A percentile compares a stretch with the other conserved stretches of the same genome.
These are phyloP conservation scores for Hesperia comma DNA, from an alignment of 2,888 invertebrate genomes.

Conservation along the genomic window DNA sequence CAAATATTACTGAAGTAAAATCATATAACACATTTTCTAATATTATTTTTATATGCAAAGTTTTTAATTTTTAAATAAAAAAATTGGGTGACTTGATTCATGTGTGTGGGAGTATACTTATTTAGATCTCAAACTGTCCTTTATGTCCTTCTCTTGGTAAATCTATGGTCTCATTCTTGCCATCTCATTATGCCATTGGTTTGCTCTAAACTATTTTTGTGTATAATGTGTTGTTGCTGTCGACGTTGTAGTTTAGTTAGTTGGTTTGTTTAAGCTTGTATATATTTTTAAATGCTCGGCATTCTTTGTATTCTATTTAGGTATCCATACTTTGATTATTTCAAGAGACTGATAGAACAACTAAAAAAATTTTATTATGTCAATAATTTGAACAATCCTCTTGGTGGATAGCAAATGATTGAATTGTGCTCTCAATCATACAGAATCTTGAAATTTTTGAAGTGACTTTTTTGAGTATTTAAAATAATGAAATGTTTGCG, in stretches of 20 bases:
- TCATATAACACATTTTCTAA: too few species aligned
- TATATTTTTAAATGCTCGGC: slow-evolving; percentile 47
- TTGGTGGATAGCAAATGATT: background rate
- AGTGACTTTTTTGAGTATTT: slow-evolving; percentile 10
- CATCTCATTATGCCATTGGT: slow-evolving; percentile 27
- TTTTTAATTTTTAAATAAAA: too few species aligned
- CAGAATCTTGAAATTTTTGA: slow-evolving; percentile 10
- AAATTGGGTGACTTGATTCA: too few species aligned
- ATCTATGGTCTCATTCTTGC: slow-evolving; percentile 27
- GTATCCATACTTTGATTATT: slow-evolving; percentile 22
- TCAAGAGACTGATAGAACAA: slow-evolving; percentile 7
- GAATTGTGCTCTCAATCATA: slow-evolving; percentile 2
- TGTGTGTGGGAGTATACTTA: too few species aligned
- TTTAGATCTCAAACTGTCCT: too few species aligned
- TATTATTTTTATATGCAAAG: too few species aligned
- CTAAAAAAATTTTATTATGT: background rate
- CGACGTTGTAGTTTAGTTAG: slow-evolving; percentile 45
- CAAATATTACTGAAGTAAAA: too few species aligned
- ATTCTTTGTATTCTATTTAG: slow-evolving; percentile 42
- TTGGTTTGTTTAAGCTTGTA: slow-evolving; percentile 43
- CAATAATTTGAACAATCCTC: background rate
- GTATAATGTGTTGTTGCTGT: slow-evolving; percentile 45
- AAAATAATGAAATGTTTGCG: slow-evolving; percentile 7
- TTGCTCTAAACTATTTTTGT: slow-evolving; percentile 25
- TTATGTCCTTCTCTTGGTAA: background rate